Conservation (phyloP, 2,797 vertebrate genomes). For the Aeoliscus strigatus region DNA sequence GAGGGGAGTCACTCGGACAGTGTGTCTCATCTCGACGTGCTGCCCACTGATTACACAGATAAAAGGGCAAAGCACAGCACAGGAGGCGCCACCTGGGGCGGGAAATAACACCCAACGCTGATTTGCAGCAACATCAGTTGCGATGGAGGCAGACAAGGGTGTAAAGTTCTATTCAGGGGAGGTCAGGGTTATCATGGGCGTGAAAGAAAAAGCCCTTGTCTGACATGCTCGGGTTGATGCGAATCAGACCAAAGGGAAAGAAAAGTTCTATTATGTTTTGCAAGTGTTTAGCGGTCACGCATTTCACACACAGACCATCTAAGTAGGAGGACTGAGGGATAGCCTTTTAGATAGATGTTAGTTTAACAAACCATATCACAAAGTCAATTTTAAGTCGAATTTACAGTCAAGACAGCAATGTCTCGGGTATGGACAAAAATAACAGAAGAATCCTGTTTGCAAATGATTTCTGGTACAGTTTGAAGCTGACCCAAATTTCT, state of each 20-base stretch:
- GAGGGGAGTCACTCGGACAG: slow-evolving; percentile 52
- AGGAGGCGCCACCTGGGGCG: slow-evolving; percentile 41
- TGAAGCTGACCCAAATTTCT: no score
- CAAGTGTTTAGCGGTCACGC: neutral
- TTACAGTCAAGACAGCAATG: no score
- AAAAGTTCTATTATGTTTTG: slow-evolving; percentile 4
- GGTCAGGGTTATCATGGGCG: slow-evolving; percentile 46
- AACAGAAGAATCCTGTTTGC: no score
- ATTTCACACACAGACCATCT: no score
- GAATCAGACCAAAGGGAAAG: slow-evolving; percentile 3
- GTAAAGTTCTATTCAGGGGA: slow-evolving; percentile 40
- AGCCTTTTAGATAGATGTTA: no score
- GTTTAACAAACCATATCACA: no score
- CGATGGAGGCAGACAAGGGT: slow-evolving; percentile 59
- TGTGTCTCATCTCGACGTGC: slow-evolving; percentile 40
- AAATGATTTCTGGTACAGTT: no score
- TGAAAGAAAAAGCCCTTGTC: slow-evolving; percentile 14
- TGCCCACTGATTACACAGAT: slow-evolving; percentile 53
- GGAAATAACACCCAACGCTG: slow-evolving; percentile 41
- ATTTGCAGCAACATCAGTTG: slow-evolving; percentile 37
- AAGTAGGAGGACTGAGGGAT: no score
- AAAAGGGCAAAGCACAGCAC: slow-evolving; percentile 42
- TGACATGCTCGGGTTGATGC: slow-evolving; percentile 24
- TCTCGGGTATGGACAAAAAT: no score
- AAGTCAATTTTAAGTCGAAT: no score